These are phyloP conservation scores for Odocoileus virginianus DNA, from an alignment of 2,113 vertebrate genomes.

Conservation along the genomic window DNA sequence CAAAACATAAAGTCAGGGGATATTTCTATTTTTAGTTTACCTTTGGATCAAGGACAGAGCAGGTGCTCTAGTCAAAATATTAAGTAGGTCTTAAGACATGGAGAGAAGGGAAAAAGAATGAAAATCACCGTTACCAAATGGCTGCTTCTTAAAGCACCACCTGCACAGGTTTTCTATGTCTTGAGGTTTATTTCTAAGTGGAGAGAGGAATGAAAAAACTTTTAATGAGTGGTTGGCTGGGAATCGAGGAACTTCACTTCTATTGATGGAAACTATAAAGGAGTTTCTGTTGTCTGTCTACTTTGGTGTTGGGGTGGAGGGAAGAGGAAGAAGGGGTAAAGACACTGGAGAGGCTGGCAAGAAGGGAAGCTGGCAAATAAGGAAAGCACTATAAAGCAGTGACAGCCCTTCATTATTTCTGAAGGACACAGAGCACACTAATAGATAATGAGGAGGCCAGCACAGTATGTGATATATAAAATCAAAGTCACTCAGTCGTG, in stretches of 20 bases:
- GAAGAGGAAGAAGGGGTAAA: background rate
- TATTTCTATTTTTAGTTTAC: constrained; percentile 23
- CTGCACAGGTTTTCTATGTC: background rate
- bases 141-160: background rate
- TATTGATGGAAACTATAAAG: background rate
- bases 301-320: background rate
- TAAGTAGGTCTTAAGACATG: background rate
- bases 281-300: background rate
- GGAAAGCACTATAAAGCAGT: background rate
- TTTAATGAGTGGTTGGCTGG: background rate
- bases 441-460: background rate
- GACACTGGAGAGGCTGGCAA: background rate
- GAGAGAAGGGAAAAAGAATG: background rate
- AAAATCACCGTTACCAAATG: background rate
- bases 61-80: background rate
- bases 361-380: background rate
- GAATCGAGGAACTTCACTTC: background rate
- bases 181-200: constrained; percentile 11
- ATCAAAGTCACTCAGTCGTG: background rate
- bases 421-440: background rate
- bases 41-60: background rate
- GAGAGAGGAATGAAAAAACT: background rate
- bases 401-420: background rate
- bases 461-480: background rate
- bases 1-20: background rate